phyloP scores from a whole-genome alignment of 2,113 vertebrate genomes.

The Agelaius phoeniceus region DNA sequence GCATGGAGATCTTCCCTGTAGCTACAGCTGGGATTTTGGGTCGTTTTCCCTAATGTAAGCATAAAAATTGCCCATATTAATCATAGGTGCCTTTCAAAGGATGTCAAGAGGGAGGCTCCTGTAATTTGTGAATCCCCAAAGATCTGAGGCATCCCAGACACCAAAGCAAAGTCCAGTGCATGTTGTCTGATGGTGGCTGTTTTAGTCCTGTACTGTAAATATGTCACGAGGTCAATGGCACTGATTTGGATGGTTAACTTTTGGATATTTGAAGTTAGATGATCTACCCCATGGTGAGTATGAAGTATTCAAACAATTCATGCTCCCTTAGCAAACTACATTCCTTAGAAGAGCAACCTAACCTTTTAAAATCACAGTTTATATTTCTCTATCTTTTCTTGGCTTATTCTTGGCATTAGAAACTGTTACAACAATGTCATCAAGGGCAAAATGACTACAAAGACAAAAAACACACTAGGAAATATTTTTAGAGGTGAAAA shows the following conservation, averaged over 20 bases:
- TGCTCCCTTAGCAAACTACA: background rate
- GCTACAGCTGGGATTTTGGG: background rate
- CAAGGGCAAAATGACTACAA: background rate
- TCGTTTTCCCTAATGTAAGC: background rate
- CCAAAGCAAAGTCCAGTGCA: background rate
- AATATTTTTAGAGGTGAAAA: background rate
- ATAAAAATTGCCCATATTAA: background rate
- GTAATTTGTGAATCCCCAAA: background rate
- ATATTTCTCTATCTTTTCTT: background rate
- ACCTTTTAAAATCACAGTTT: background rate
- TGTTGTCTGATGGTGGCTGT: background rate
- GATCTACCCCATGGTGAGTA: background rate
- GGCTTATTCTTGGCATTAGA: background rate
- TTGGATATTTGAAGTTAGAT: background rate
- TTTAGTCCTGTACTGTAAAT: background rate
- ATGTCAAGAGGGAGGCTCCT: background rate
- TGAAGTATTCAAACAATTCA: background rate
- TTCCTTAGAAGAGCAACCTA: background rate
- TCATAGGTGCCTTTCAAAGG: background rate
- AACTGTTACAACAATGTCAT: background rate
- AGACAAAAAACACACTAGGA: background rate
- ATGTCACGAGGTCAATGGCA: background rate
- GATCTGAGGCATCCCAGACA: background rate
- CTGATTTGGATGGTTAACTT: background rate
- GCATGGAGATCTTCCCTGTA: background rate